These are phyloP conservation scores for Pterostichus madidus DNA, from an alignment of 2,888 invertebrate genomes.

Conservation along the genomic window DNA sequence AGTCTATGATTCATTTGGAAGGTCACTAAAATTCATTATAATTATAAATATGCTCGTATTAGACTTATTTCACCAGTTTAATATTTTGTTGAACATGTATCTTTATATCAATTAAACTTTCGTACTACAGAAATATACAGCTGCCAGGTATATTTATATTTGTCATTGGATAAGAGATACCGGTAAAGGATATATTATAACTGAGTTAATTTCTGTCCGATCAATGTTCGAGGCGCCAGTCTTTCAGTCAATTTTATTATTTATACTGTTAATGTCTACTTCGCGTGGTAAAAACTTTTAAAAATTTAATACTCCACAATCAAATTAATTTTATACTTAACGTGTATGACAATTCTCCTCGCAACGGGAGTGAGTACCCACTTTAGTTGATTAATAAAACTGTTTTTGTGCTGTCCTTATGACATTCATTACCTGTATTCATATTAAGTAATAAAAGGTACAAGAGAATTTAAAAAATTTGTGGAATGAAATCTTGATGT, in stretches of 20 bases:
- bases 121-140: no score
- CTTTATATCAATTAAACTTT: no score
- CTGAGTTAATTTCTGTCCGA: conserved; percentile 28
- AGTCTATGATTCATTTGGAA: not conserved
- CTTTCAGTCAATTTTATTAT: conserved; percentile 53
- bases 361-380: not conserved
- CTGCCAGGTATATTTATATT: no score
- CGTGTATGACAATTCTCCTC: conserved; percentile 32
- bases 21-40: no score
- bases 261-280: conserved; percentile 53
- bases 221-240: conserved; percentile 54
- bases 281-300: conserved; percentile 57
- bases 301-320: conserved; percentile 58
- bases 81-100: no score
- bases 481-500: conserved; percentile 14
- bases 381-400: conserved; percentile 45
- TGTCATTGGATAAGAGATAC: no score
- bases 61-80: no score
- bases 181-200: not conserved
- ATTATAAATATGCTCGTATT: no score
- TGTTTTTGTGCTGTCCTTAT: conserved; percentile 6
- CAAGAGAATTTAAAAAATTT: not conserved
- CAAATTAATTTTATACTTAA: conserved; percentile 61
- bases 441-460: conserved; percentile 3
- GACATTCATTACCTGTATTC: conserved; percentile 20